Evolutionary conservation across 2,797 vertebrate species (phyloP), one percentile per base, ranked within the genome.

Genomic region (Tapirus indicus): DNA sequence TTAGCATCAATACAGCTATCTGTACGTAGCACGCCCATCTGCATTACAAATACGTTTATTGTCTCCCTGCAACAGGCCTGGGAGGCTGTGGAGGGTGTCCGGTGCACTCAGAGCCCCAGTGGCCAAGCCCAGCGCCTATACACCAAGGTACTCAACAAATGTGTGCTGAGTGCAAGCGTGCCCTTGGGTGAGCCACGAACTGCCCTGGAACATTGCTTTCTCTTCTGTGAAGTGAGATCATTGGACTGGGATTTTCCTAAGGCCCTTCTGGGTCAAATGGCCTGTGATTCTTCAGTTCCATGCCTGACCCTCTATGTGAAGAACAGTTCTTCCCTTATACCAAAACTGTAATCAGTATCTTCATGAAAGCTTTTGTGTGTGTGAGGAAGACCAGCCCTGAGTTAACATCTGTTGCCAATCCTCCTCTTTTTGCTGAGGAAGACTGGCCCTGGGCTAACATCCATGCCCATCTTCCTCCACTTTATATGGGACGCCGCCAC

Each of bases 241-340:
- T 12, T 20, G 49, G 71, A 90, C 87, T 52, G 6, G 62, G 95
- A 96, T 82, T 94, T 96, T 93, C 91, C 83, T 54, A 77, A 89
- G 64, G 74, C 90, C 80, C 92, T 96, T 96, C 90, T 64, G 17
- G 66, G 87, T 97, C 96, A 95, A 95, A 80, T 13, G 13, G 13
- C 84, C 64, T 95, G 27, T 35, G 64, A 74, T 84, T 90, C 74
- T 95, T 93, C 94, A 90, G 80, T 97, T 90, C 94, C 87, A 90
- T 64, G 56, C 60, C 52, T 91, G 84, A 97, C 72, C 49, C 41
- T 84, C 52, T 85, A 56, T 72, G 56, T 38, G 44, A 85, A 54
- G 41, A 91, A 91, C 95, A 86, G 13, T 58, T 91, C 62, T 93
- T 79, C 38, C 44, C 71, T 95, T 94, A 90, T 87, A 90, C 94